Conservation (phyloP, 2,888 invertebrate genomes). For the Acanthosoma haemorrhoidale region DNA sequence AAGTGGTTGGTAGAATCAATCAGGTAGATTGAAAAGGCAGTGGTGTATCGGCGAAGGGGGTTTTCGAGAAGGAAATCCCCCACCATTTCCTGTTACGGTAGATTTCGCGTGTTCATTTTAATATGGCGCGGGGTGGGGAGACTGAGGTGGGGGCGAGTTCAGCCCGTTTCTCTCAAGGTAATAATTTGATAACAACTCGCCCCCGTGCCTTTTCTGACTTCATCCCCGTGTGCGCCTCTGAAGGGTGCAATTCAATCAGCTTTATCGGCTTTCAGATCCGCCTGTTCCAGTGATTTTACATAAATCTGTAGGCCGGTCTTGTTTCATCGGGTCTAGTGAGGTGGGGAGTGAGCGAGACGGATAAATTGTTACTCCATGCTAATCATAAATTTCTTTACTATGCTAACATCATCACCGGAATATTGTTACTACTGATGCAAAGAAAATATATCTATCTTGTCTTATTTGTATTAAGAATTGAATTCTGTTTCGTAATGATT, state of each 20-base stretch:
- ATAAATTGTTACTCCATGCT: not conserved
- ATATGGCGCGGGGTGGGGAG: not conserved
- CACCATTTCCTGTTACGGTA: constrained; percentile 12
- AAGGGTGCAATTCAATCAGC: constrained; percentile 10
- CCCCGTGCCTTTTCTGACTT: constrained; percentile 20
- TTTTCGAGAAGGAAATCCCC: not conserved
- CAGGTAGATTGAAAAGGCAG: constrained; percentile 14
- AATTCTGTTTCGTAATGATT: too few relatives aligned
- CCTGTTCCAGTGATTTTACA: not conserved
- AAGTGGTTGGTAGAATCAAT: constrained; percentile 20
- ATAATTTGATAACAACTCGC: constrained; percentile 25
- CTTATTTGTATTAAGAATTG: too few relatives aligned
- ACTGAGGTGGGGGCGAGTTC: constrained; percentile 2
- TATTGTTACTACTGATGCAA: too few relatives aligned
- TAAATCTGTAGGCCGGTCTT: constrained; percentile 14
- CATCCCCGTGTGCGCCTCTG: constrained; percentile 8
- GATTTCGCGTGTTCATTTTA: constrained; percentile 26
- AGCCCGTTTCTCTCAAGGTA: not conserved
- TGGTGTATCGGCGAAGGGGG: not conserved
- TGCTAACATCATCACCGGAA: not conserved
- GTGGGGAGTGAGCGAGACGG: too few relatives aligned
- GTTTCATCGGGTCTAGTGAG: not conserved
- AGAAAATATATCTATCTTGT: too few relatives aligned
- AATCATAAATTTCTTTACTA: not conserved
- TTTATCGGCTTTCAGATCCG: constrained; percentile 11